Evolutionary conservation across 2,888 invertebrate species (phyloP).

Genomic region (Cybosia mesomella): DNA sequence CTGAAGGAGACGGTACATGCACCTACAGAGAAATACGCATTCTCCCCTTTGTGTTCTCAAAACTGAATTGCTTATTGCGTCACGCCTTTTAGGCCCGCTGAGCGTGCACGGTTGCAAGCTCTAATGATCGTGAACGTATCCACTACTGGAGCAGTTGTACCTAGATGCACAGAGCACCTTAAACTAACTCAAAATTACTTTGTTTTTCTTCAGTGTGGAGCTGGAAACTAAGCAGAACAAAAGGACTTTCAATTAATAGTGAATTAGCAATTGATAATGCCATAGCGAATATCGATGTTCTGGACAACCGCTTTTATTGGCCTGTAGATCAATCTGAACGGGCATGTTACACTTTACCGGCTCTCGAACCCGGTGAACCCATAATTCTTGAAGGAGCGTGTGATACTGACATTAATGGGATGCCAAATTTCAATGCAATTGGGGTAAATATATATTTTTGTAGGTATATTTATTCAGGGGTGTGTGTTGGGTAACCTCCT

Average conservation of each 20-base stretch:
- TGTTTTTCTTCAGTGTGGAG: constrained; percentile 68
- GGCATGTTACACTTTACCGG: constrained; percentile 74
- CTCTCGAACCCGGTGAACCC: constrained; percentile 62
- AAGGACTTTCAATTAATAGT: constrained; percentile 50
- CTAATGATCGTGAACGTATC: neutral
- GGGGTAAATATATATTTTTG: constrained; percentile 56
- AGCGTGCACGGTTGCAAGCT: too few relatives aligned
- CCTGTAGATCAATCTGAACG: constrained; percentile 64
- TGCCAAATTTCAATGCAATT: constrained; percentile 63
- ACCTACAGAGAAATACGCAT: too few relatives aligned
- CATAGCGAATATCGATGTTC: constrained; percentile 57
- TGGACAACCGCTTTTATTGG: constrained; percentile 68
- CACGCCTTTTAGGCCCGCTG: too few relatives aligned
- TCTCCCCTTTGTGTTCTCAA: too few relatives aligned
- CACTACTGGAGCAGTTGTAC: neutral
- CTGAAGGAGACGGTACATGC: too few relatives aligned
- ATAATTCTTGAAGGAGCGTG: constrained; percentile 72
- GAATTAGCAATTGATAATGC: constrained; percentile 56
- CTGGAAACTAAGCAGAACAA: constrained; percentile 76
- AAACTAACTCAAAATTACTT: constrained; percentile 4
- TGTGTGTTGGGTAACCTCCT: too few relatives aligned
- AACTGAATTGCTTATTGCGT: too few relatives aligned
- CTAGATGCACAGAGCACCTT: too few relatives aligned
- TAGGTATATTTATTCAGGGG: too few relatives aligned
- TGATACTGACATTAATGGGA: constrained; percentile 61